Base-by-base conservation (phyloP, 2,888 invertebrate genomes). In the Coremacera marginata region DNA sequence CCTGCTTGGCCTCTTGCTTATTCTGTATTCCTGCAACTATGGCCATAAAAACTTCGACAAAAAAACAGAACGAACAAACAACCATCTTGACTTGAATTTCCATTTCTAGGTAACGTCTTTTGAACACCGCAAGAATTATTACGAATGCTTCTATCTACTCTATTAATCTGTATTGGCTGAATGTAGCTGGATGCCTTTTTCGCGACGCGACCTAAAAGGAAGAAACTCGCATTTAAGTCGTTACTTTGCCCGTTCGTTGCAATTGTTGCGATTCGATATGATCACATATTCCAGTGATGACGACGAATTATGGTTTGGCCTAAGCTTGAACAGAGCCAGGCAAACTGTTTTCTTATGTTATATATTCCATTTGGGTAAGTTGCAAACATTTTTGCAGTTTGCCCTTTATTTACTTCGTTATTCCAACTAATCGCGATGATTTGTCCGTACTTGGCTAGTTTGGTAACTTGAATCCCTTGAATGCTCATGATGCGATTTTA, bases 251-350 rank as follows among this genome's bases (percentile, higher is more conserved):
- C 37, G 27, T 11, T 65, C 34, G 67, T 37, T 52, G 67, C 79
- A 70, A 34, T n/a, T 81, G 82, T 79, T 79, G 80, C 80, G 81
- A 78, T 81, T 83, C 83, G 86, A 86, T 86, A 86, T 82, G 84
- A 84, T 85, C 81, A 67, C n/a, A 60, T 67, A 7, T 34, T n/a
- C 44, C n/a, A 19, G 19, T 44, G 19, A n/a, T 37, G 67, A 19
- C 67, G 67, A 37, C 67, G 67, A 67, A 16, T 67, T 67, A 37
- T 67, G 44, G 34, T 37, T 67, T 67, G 67, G 57, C 11, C 57
- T 27, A 25, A 25, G 57, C 57, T 44, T 11, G 44, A 4, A 14
- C 57, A 60, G 22, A 22, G 22, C 57, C 57, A 4, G 55, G 7
- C 19, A 55, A 60, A 11, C 4, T 60, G 7, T 8, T 27, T 27